Conservation (phyloP, 1,140 invertebrate species). For the Scaptomyza hsui region DNA sequence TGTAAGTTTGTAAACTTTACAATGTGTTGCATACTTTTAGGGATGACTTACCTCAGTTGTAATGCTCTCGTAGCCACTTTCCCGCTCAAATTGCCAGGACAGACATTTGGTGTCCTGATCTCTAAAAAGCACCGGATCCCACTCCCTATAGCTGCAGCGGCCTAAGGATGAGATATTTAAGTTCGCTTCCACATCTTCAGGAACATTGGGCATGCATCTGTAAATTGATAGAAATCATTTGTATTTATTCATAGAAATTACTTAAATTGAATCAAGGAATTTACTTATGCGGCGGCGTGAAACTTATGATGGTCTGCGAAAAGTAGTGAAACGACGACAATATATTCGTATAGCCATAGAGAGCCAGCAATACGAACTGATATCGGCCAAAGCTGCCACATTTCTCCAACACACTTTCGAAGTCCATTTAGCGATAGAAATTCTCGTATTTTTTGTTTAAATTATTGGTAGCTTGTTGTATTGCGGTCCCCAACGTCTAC, state of each 20-base stretch:
- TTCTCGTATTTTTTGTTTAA: background rate
- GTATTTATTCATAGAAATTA: constrained; percentile 1
- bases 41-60: constrained; percentile 85
- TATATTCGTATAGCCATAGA: constrained; percentile 86
- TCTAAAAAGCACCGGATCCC: background rate
- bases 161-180: background rate
- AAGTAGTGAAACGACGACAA: constrained; percentile 86
- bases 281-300: constrained; percentile 84
- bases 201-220: constrained; percentile 26
- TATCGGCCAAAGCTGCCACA: constrained; percentile 87
- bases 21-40: constrained; percentile 51
- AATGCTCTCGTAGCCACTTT: constrained; percentile 85
- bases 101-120: constrained; percentile 58
- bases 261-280: background rate
- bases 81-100: constrained; percentile 84
- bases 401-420: constrained; percentile 86
- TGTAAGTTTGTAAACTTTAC: constrained; percentile 5
- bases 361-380: constrained; percentile 85
- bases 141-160: constrained; percentile 18
- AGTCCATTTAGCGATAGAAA: constrained; percentile 80
- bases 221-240: background rate
- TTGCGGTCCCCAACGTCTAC: constrained; percentile 8
- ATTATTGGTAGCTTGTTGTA: background rate
- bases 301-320: constrained; percentile 85
- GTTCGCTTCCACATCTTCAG: background rate